Conservation (phyloP, 1,140 invertebrate genomes). For the Drosophila ohnishii region DNA sequence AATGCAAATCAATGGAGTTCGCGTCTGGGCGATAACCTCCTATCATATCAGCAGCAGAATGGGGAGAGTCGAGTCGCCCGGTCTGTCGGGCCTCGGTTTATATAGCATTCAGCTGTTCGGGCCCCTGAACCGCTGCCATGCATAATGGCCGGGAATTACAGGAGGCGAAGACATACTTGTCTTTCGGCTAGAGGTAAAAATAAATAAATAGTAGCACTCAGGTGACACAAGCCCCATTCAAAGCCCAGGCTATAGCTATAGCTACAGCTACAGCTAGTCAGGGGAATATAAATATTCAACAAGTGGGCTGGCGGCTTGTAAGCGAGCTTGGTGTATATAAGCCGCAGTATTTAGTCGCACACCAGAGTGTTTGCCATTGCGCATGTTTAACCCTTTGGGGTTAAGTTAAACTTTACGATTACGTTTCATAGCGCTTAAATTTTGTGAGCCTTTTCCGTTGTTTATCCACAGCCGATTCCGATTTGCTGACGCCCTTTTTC, state of each 20-base stretch:
- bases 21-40: constrained; percentile 65
- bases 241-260: background rate
- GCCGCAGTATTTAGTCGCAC: constrained; percentile 44
- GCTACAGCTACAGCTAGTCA: constrained; percentile 1
- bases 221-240: constrained; percentile 56
- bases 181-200: constrained; percentile 15
- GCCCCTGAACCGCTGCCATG: constrained; percentile 40
- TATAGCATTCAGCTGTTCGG: constrained; percentile 4
- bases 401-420: constrained; percentile 79
- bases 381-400: constrained; percentile 76
- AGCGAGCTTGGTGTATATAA: constrained; percentile 29
- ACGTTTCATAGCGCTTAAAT: constrained; percentile 63
- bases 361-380: constrained; percentile 59
- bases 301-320: constrained; percentile 48
- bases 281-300: constrained; percentile 73
- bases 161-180: constrained; percentile 39
- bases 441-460: constrained; percentile 58
- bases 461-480: constrained; percentile 18
- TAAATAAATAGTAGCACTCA: constrained; percentile 55
- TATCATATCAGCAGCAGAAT: constrained; percentile 65
- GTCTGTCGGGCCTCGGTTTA: constrained; percentile 15
- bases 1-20: constrained; percentile 72
- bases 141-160: constrained; percentile 41
- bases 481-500: constrained; percentile 1
- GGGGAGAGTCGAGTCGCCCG: constrained; percentile 4